phyloP scores from a whole-genome alignment of 1,140 invertebrate species.

The Diprion similis region DNA sequence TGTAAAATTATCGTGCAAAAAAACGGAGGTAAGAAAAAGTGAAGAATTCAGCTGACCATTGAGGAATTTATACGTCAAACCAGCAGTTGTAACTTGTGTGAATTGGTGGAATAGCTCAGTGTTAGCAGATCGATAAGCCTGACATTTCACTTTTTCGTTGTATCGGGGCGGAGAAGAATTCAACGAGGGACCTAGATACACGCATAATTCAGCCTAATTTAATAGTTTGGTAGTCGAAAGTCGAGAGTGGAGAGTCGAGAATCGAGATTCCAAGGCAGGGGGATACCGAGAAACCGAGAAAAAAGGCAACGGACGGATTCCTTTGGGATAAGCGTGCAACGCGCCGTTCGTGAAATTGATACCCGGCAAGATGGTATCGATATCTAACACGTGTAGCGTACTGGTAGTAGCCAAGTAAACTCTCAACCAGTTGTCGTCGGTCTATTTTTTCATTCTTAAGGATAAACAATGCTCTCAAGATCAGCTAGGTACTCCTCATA shows the following conservation, averaged over 20 bases:
- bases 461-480: no score
- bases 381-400: constrained; percentile 61
- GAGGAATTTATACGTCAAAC: no score
- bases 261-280: constrained; percentile 10
- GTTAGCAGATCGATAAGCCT: not conserved
- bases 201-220: constrained; percentile 7
- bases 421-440: not conserved
- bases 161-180: not conserved
- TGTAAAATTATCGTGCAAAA: no score
- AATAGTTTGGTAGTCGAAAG: constrained; percentile 29
- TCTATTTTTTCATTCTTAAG: not conserved
- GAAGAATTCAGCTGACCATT: no score
- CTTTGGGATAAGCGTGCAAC: constrained; percentile 30
- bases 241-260: constrained; percentile 18
- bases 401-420: constrained; percentile 35
- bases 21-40: no score
- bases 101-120: no score
- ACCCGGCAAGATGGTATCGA: constrained; percentile 57
- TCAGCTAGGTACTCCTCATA: no score
- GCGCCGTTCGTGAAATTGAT: constrained; percentile 53
- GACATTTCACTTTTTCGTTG: not conserved
- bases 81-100: no score
- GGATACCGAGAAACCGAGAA: not conserved
- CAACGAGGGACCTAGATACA: not conserved
- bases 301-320: constrained; percentile 27